Evolutionary conservation across 2,888 invertebrate genomes (phyloP).

Genomic region (Epinotia ramella): DNA sequence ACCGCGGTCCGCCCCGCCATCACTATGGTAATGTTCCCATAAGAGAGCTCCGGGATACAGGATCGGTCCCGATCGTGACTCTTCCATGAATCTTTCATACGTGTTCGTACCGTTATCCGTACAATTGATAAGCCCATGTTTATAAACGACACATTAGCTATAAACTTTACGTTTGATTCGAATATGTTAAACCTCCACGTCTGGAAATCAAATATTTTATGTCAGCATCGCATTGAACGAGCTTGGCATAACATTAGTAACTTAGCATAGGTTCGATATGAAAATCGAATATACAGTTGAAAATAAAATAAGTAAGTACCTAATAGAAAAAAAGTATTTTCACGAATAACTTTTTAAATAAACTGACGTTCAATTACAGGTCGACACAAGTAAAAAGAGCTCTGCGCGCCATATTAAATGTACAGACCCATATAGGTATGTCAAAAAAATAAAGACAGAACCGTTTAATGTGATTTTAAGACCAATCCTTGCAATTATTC

Average conservation of each 20-base stretch:
- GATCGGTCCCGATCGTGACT: slow-evolving; percentile 44
- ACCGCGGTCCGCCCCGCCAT: slow-evolving; percentile 66
- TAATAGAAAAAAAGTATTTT: too few species aligned
- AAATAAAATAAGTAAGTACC: too few species aligned
- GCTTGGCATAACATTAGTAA: not conserved
- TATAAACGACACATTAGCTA: slow-evolving; percentile 39
- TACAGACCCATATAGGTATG: too few species aligned
- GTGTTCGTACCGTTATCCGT: slow-evolving; percentile 37
- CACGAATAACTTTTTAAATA: too few species aligned
- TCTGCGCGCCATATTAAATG: too few species aligned
- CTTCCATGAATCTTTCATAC: slow-evolving; percentile 44
- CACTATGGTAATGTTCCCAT: slow-evolving; percentile 62
- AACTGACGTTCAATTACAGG: too few species aligned
- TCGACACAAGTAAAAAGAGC: too few species aligned
- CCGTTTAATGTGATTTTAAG: too few species aligned
- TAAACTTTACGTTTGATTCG: slow-evolving; percentile 26
- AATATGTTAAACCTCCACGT: slow-evolving; percentile 1
- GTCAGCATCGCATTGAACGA: not conserved
- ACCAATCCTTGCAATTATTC: too few species aligned
- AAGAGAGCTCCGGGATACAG: slow-evolving; percentile 46
- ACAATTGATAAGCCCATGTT: slow-evolving; percentile 35
- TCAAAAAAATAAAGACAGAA: too few species aligned
- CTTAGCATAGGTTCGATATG: not conserved
- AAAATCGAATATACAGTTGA: too few species aligned
- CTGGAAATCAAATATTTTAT: slow-evolving; percentile 11